Evolutionary conservation across 2,888 invertebrate species (phyloP).

Genomic region (Anarsia innoxiella): DNA sequence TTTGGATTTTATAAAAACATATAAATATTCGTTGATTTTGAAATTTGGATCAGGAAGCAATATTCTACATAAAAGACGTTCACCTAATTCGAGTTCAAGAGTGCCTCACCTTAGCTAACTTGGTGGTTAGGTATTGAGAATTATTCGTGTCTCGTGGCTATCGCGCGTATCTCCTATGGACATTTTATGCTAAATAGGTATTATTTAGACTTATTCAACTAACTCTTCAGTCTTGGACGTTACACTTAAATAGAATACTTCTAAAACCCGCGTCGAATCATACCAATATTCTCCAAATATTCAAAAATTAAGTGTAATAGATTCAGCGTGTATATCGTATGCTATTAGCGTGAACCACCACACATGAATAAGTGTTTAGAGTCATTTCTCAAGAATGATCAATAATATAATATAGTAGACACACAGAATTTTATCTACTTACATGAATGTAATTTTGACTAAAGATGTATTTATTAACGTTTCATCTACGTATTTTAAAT

Average conservation of each 20-base stretch:
- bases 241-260: constrained; percentile 72
- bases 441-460: constrained; percentile 25
- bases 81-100: constrained; percentile 31
- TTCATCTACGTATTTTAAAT: constrained; percentile 31
- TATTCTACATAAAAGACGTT: constrained; percentile 43
- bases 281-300: constrained; percentile 38
- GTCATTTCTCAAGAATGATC: constrained; percentile 24
- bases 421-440: constrained; percentile 27
- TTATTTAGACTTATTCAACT: constrained; percentile 70
- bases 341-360: constrained; percentile 34
- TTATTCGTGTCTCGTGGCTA: too few species aligned
- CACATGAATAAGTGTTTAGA: constrained; percentile 26
- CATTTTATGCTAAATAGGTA: constrained; percentile 71
- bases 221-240: constrained; percentile 75
- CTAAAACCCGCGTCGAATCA: constrained; percentile 71
- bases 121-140: constrained; percentile 4
- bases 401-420: constrained; percentile 25
- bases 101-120: constrained; percentile 17
- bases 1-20: constrained; percentile 55
- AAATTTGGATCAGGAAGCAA: constrained; percentile 61
- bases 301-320: constrained; percentile 28
- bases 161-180: constrained; percentile 64
- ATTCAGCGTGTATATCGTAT: constrained; percentile 34
- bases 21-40: constrained; percentile 71
- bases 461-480: constrained; percentile 30